Base-by-base conservation (phyloP, 2,113 vertebrate species). In the Aleadryas rufinucha region DNA sequence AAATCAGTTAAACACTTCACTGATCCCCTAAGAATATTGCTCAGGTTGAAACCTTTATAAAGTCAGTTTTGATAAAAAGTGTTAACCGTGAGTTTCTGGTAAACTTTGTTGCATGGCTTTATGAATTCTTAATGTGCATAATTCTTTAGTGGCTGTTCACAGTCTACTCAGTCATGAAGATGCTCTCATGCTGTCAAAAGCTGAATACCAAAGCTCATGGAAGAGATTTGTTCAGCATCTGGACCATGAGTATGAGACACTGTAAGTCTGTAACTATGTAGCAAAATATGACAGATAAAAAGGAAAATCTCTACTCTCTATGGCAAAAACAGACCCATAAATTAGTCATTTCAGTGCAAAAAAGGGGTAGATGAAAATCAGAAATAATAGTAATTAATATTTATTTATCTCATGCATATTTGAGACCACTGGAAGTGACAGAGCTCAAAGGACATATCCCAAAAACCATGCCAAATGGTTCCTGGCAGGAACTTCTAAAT, bases 51-150 rank as follows among this genome's bases (percentile, higher is more conserved):
- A 81, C 22, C n/a, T 89, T 84, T 77, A 26, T 54, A 84, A 61
- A 79, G 49, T 20, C n/a, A 63, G 53, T 89, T 94, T 95, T 91
- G 50, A 84, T 87, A 26, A 59, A 91, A 89, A 53, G 49, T 31
- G 39, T 72, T 89, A 84, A 63, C 52, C 0, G 0, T 42, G 50
- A 81, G n/a, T 88, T 96, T 84, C 39, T 81, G 74, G 70, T 90
- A 91, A 89, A 87, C 30, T 95, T 93, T 72, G 37, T 77, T 93
- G 47, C 66, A 89, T 59, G 39, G 20, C 14, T 93, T 89, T 87
- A 93, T 91, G 60, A 87, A 92, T 89, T 87, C n/a, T 61, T 92
- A 78, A 88, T 91, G 42, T 49, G 8, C 11, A 49, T 64, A 86
- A 70, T 78, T 78, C 45, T 96, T 94, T 13, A 76, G 57, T 35